Evolutionary conservation across 2,888 invertebrate species (phyloP), one percentile per base, ranked within the genome.

Genomic region (Ichneumon xanthorius): DNA sequence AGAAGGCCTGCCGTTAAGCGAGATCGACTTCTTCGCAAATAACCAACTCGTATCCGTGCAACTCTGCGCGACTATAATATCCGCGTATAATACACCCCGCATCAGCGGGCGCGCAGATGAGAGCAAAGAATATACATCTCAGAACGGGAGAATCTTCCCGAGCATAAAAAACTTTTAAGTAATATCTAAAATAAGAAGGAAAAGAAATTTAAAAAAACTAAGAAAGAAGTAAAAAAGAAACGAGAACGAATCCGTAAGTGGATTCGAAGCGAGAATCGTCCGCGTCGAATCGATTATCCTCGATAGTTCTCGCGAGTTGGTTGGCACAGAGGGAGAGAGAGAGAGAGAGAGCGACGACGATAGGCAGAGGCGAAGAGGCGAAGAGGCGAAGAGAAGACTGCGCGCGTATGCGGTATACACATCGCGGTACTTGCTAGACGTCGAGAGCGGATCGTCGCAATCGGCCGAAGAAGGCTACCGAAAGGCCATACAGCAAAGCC

Each of bases 171-270:
- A n/a, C 30, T 85, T 87, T 86, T 88, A 88, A 90, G 88, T 89
- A 89, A 87, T 87, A 78, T 84, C 86, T 87, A 82, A 87, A 82
- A 48, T 48, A 48, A 48, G 14, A 48, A 14, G 45, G 4, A 16
- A 48, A 83, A 83, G 40, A 78, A 55, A 33, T n/a, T n/a, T n/a
- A 45, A 81, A 37, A 45, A n/a, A 70, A 79, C 6, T 50, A 50
- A 78, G 11, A 78, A 30, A 70, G 19, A 50, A 14, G 87, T 88
- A 87, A 88, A 87, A 81, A 50, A 33, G 78, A 79, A 87, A 80
- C 90, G 90, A 91, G 86, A 88, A 89, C 92, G 91, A 92, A 92
- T 92, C 87, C 88, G 84, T 92, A 92, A 92, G 92, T 91, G 92
- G 92, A 90, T 88, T 90, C 81, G 84, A 82, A 86, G 82, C 85